Conservation (phyloP, 2,797 vertebrate species). For the Neosilurus mollespiculum region DNA sequence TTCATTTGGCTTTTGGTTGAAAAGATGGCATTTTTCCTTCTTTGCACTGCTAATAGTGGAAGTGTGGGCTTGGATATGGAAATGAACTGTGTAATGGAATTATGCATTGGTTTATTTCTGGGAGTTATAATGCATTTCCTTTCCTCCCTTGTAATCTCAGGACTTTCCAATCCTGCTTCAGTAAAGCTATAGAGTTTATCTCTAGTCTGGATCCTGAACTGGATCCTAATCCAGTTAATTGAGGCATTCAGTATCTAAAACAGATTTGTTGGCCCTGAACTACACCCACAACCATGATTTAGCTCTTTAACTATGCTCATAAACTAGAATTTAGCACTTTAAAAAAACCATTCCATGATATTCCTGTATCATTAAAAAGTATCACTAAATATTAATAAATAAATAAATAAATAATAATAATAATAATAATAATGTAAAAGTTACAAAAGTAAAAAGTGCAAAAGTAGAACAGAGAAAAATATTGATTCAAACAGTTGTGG, state of each 20-base stretch:
- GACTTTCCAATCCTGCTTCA: background rate
- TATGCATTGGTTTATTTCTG: background rate
- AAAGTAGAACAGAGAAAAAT: background rate
- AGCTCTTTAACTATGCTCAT: background rate
- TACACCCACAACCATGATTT: background rate
- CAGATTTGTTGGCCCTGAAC: background rate
- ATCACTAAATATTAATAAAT: no score
- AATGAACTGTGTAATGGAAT: slow-evolving; percentile 13
- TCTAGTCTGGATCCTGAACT: background rate
- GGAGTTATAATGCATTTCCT: background rate
- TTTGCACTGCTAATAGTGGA: slow-evolving; percentile 58
- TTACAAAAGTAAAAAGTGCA: no score
- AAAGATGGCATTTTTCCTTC: slow-evolving; percentile 55
- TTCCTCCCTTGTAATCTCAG: background rate
- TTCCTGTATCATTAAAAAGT: no score
- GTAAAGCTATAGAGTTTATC: background rate
- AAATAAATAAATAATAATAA: no score
- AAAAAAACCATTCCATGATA: no score
- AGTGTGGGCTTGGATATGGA: background rate
- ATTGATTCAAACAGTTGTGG: no score
- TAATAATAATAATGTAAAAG: no score
- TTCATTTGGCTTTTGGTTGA: slow-evolving; percentile 64
- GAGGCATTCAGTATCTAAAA: background rate
- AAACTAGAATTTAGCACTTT: background rate
- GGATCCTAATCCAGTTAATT: background rate